Percentiles rank a stretch among this genome's conserved stretches.
Evolutionary conservation across 2,888 invertebrate species (phyloP).

Genomic region (Pelosia muscerda): DNA sequence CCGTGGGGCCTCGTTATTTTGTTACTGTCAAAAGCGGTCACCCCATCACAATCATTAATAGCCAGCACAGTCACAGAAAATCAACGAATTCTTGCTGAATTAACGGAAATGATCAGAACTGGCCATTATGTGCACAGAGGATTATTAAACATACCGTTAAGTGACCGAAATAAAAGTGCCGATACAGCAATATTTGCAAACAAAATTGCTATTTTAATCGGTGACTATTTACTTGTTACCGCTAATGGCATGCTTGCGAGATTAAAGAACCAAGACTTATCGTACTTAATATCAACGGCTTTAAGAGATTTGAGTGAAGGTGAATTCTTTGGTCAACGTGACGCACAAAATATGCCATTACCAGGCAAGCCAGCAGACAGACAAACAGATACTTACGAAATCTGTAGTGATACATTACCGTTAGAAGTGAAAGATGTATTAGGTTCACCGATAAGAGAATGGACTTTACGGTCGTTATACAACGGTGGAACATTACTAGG

Average conservation of each 20-base stretch:
- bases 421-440: slow-evolving; percentile 71
- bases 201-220: slow-evolving; percentile 94
- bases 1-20: slow-evolving; percentile 95
- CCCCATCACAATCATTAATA: slow-evolving; percentile 87
- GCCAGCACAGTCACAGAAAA: slow-evolving; percentile 85
- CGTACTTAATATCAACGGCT: slow-evolving; percentile 93
- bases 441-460: slow-evolving; percentile 89
- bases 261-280: slow-evolving; percentile 90
- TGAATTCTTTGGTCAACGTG: slow-evolving; percentile 92
- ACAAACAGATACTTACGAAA: slow-evolving; percentile 61
- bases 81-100: slow-evolving; percentile 86
- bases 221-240: slow-evolving; percentile 94
- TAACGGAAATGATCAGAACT: slow-evolving; percentile 95
- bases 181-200: slow-evolving; percentile 94
- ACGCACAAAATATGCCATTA: slow-evolving; percentile 91
- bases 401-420: slow-evolving; percentile 73
- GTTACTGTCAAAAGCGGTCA: slow-evolving; percentile 91
- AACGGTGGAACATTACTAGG: slow-evolving; percentile 90
- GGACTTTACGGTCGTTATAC: slow-evolving; percentile 90
- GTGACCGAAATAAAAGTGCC: slow-evolving; percentile 83
- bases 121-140: slow-evolving; percentile 93
- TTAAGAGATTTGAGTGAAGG: slow-evolving; percentile 93
- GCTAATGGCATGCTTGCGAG: slow-evolving; percentile 93
- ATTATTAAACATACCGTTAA: slow-evolving; percentile 75
- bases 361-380: slow-evolving; percentile 87